A percentile compares a stretch with the other conserved stretches of the same genome.
phyloP scores from a whole-genome alignment of 2,113 vertebrate genomes.

The Perca flavescens region DNA sequence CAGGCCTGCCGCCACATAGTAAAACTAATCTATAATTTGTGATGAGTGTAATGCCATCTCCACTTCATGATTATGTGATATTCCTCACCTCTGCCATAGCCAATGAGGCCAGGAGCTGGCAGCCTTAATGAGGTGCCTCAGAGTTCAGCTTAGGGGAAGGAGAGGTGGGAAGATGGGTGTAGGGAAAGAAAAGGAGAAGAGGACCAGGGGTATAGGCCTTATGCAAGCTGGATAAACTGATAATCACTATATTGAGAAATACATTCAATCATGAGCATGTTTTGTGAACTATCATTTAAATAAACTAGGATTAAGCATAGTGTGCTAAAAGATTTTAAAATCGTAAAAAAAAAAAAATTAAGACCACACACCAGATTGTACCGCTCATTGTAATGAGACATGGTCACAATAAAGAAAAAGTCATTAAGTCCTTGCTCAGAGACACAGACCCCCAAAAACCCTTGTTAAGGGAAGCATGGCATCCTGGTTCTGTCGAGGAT shows the following conservation, averaged over 20 bases:
- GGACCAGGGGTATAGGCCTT: neutral
- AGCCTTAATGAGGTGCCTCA: conserved; percentile 81
- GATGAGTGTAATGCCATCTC: conserved; percentile 85
- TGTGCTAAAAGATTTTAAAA: conserved; percentile 15
- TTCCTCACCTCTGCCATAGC: conserved; percentile 83
- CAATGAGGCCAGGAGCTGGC: conserved; percentile 76
- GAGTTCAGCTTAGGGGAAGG: conserved; percentile 73
- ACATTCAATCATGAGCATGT: neutral
- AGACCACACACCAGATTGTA: conserved; percentile 25
- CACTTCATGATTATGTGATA: conserved; percentile 87
- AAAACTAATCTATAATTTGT: conserved; percentile 87
- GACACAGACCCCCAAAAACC: conserved; percentile 55
- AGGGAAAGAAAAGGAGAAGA: conserved; percentile 29
- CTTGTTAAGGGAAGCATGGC: conserved; percentile 64
- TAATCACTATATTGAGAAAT: conserved; percentile 12
- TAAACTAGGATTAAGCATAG: neutral
- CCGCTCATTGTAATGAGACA: conserved; percentile 46
- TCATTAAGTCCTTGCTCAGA: conserved; percentile 57
- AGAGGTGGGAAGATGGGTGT: conserved; percentile 41
- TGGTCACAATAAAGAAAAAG: conserved; percentile 53
- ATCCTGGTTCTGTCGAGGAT: conserved; percentile 63
- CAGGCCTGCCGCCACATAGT: conserved; percentile 67
- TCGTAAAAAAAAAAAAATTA: conserved; percentile 13
- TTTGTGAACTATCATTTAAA: neutral
- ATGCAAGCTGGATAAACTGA: conserved; percentile 14